Base-by-base conservation (phyloP, 2,888 invertebrate species). In the Acronicta psi region DNA sequence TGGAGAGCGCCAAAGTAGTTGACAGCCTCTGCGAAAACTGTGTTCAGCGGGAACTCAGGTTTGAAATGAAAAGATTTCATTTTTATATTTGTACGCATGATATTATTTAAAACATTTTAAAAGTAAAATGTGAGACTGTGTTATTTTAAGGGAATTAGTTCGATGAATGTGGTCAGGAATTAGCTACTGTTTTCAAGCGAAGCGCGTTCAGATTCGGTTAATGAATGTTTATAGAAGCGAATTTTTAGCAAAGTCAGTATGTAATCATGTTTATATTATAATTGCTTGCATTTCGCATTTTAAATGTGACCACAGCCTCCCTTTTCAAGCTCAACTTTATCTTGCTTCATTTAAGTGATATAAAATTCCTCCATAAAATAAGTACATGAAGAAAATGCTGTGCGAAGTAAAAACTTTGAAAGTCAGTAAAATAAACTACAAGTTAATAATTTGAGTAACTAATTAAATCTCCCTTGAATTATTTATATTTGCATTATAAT, bases 11-110 rank as follows among this genome's bases (percentile, higher is more conserved):
- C 69, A 83, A 81, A 66, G 73, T 75, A 37, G 80, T 82, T 17
- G 85, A 86, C 66, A 63, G 53, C 31, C 60, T 69, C 69, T 92
- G 92, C 82, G 85, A 87, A 72, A 74, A 72, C 75, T 93, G 92
- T 85, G 54, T 83, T 45, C 87, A 90, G 75, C 82, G 77, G 45
- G 81, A 87, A 68, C 52, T 82, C 80, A 93, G 93, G 92, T 93
- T 90, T 88, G 91, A 76, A 77, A 81, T 80, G 79, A 73, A 78
- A 84, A 77, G 73, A 83, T 82, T 34, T 83, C 77, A 77, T 78
- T 70, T 67, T 73, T 75, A 75, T 68, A 57, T 77, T 79, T 77
- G 74, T 79, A 77, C 78, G 84, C 86, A 87, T 87, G 86, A 77
- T 62, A 60, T 74, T 70, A 60, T 57, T 45, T 59, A 49, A 69